Evolutionary conservation across 2,113 vertebrate genomes (phyloP).

Genomic region (cattle (Bos taurus)): DNA sequence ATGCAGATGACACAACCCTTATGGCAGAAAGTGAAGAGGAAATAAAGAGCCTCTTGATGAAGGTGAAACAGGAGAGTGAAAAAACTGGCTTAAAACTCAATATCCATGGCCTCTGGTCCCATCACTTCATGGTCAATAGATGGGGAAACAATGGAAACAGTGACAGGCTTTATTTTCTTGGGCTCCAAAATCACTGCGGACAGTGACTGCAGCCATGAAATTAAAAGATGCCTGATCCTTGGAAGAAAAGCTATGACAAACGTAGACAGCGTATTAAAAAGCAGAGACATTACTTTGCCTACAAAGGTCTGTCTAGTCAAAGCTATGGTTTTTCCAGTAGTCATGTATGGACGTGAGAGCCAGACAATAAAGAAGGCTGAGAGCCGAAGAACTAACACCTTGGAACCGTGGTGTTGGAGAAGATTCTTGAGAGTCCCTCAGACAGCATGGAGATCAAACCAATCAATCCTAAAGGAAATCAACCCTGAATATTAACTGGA

Average conservation of each 20-base stretch:
- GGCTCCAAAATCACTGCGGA: not conserved
- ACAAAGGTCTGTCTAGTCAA: not conserved
- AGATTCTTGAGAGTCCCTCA: not conserved
- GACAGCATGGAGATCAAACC: not conserved
- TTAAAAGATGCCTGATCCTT: not conserved
- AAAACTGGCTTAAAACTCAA: not conserved
- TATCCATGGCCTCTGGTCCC: not conserved
- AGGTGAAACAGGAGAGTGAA: not conserved
- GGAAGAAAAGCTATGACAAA: not conserved
- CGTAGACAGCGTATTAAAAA: not conserved
- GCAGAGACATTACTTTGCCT: not conserved
- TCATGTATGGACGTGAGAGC: not conserved
- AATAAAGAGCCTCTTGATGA: not conserved
- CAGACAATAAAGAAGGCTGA: not conserved
- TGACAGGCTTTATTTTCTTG: not conserved
- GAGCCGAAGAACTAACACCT: not conserved
- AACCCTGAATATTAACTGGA: not conserved
- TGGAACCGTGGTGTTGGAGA: not conserved
- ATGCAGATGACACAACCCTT: not conserved
- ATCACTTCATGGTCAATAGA: not conserved
- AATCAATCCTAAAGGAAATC: not conserved
- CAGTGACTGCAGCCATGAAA: not conserved
- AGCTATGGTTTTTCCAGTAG: not conserved
- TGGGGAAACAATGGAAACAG: not conserved
- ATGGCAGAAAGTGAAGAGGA: not conserved